phyloP scores from a whole-genome alignment of 2,797 vertebrate species.

The Denticeps clupeoides region DNA sequence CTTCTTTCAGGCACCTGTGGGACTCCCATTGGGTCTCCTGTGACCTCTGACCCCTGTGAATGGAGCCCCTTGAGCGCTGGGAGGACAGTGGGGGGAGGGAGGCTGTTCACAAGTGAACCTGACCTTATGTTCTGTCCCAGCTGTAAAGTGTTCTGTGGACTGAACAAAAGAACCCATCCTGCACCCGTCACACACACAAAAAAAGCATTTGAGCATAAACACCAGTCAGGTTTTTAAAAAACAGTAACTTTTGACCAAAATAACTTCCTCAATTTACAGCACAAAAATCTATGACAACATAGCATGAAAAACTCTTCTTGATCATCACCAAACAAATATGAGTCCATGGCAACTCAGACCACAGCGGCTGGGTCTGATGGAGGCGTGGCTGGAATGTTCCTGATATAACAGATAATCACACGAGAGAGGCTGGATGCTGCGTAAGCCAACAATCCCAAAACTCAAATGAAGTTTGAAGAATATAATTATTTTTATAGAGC shows the following conservation, averaged over 20 bases:
- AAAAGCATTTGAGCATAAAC: not conserved
- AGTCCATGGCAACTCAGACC: not conserved
- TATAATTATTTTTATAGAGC: no score
- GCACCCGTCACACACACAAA: no score
- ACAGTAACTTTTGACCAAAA: no score
- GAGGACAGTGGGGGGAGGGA: slow-evolving; percentile 24
- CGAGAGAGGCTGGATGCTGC: not conserved
- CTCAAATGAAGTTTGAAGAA: not conserved
- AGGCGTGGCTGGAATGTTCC: not conserved
- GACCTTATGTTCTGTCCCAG: slow-evolving; percentile 21
- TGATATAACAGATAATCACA: not conserved
- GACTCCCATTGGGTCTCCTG: slow-evolving; percentile 27
- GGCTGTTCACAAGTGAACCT: slow-evolving; percentile 40
- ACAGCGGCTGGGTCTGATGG: not conserved
- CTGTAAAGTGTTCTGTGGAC: not conserved
- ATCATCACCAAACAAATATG: not conserved
- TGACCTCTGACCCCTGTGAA: slow-evolving; percentile 35
- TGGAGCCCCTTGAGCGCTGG: slow-evolving; percentile 25
- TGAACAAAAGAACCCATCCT: no score
- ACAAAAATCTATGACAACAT: no score
- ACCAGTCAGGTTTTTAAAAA: no score
- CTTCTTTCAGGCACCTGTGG: no score
- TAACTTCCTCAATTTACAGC: no score
- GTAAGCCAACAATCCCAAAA: not conserved
- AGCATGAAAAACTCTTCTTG: no score